Evolutionary conservation across 2,797 vertebrate species (phyloP).

Genomic region (Vespertilio murinus): DNA sequence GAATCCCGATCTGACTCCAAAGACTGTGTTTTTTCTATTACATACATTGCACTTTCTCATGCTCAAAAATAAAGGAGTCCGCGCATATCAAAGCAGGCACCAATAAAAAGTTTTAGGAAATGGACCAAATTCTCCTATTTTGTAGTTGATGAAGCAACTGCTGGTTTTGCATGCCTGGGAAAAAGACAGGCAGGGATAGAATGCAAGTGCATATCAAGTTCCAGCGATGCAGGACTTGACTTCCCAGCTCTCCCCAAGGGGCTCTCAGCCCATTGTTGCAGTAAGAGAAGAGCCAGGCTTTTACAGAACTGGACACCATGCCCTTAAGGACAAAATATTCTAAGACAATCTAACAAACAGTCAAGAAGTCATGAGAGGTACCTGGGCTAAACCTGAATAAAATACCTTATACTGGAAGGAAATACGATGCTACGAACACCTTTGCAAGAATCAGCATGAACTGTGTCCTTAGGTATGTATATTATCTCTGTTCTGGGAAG

Average conservation of each 20-base stretch:
- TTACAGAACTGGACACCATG: not conserved
- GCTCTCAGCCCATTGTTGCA: not conserved
- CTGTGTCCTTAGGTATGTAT: not conserved
- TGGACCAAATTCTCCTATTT: not conserved
- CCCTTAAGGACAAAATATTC: not conserved
- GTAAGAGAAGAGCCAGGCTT: not conserved
- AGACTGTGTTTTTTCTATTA: not conserved
- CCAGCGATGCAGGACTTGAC: not conserved
- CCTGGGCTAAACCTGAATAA: not conserved
- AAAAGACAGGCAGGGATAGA: not conserved
- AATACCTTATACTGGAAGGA: not conserved
- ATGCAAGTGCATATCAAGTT: not conserved
- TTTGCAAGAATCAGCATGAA: not conserved
- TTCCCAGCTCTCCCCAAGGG: not conserved
- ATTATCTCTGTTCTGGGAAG: not conserved
- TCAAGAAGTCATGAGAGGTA: not conserved
- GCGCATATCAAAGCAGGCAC: not conserved
- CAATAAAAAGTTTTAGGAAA: slow-evolving; percentile 5
- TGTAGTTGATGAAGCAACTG: not conserved
- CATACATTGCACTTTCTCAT: not conserved
- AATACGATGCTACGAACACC: not conserved
- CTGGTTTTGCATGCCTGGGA: not conserved
- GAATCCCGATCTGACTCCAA: not conserved
- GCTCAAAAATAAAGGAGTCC: slow-evolving; percentile 2
- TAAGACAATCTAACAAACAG: slow-evolving; percentile 10